A percentile compares a stretch with the other conserved stretches of the same genome.
Conservation (phyloP, 2,888 invertebrate genomes). For the Eupithecia insigniata region DNA sequence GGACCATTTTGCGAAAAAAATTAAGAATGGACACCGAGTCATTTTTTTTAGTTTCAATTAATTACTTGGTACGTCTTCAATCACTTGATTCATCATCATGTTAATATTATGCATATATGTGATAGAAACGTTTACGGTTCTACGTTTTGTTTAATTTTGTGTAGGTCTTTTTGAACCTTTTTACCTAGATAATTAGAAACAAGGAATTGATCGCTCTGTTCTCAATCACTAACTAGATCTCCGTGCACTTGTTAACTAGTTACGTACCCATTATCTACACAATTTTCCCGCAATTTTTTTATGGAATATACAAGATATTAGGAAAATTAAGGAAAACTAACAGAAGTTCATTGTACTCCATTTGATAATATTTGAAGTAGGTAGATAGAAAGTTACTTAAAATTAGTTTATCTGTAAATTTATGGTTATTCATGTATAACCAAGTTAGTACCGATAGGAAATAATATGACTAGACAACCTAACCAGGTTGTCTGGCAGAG, state of each 20-base stretch:
- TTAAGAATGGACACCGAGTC: not conserved
- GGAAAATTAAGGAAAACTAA: constrained; percentile 34
- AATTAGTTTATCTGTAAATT: not conserved
- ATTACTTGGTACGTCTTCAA: not conserved
- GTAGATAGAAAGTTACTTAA: constrained; percentile 15
- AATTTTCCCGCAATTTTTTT: constrained; percentile 3
- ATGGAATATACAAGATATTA: constrained; percentile 38
- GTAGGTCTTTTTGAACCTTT: not conserved
- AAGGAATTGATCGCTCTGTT: not conserved
- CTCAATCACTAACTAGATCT: not conserved
- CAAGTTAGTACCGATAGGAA: not conserved
- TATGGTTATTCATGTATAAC: not conserved
- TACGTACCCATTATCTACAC: not conserved
- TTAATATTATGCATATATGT: not conserved
- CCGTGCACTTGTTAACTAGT: not conserved
- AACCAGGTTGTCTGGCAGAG: too few species aligned
- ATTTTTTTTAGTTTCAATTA: not conserved
- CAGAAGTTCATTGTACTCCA: constrained; percentile 34
- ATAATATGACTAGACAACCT: not conserved
- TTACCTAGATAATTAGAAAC: not conserved
- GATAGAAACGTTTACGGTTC: not conserved
- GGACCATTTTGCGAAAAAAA: not conserved
- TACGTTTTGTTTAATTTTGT: not conserved
- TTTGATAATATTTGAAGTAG: constrained; percentile 29
- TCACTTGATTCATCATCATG: not conserved